Evolutionary conservation across 2,888 invertebrate species (phyloP), one percentile per base, ranked within the genome.

Genomic region (Ariolimax columbianus): DNA sequence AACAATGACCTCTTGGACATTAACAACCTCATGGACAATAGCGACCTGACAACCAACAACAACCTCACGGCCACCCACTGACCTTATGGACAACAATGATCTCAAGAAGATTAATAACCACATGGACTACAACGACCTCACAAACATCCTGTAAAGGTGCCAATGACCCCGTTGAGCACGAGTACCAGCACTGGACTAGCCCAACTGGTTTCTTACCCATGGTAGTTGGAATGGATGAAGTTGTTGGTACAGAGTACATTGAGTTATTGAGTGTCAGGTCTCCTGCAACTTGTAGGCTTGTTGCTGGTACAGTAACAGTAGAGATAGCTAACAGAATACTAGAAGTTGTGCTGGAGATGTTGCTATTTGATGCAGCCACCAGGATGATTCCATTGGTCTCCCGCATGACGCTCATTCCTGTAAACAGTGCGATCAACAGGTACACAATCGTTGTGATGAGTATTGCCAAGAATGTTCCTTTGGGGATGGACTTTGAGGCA

Each of bases 401-500:
- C n/a, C 98, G 95, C 19, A 96, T 93, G 0, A 97, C 97, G 1
- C 97, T 96, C 0, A 96, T 96, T 0, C 98, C 98, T 11, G 97
- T 96, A 91, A 98, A 96, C 89, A 92, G 90, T 6, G 97, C 97
- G 93, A 98, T 97, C 0, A 96, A 90, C 0, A 96, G 96, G 94
- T 99, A 99, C 86, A 97, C 97, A 40, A 96, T 91, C 96, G 98
- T 97, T 0, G 98, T 98, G 82, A 98, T 96, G 4, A 97, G 92
- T 3, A 99, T 95, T 0, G 98, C 96, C 55, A 98, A 95, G 30
- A 99, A 95, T 0, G 99, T 99, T 51, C 99, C 99, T 92, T 97
- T 97, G 0, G 98, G 99, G 90, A 99, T 99, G 0, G 98, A 96
- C 77, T 96, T 96, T 7, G 97, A 97, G 0, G 98, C 97, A 93